Percentiles rank a stretch among this genome's conserved stretches.
These are phyloP conservation scores for Otocyon megalotis DNA, from an alignment of 2,113 vertebrate genomes.

Conservation along the genomic window DNA sequence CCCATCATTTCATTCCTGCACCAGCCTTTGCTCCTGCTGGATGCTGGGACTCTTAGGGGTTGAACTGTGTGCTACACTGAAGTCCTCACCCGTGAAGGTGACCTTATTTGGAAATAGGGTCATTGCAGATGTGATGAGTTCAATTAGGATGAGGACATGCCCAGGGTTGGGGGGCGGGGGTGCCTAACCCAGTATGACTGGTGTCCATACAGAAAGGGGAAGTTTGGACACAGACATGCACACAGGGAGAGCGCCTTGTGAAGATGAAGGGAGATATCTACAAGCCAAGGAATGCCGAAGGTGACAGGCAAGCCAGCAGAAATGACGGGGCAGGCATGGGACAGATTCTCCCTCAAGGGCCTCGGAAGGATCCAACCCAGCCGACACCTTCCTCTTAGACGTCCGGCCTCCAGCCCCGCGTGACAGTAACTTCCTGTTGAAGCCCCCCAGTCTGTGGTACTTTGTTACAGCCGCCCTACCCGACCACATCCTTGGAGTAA, in stretches of 20 bases:
- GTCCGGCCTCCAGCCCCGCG: not conserved
- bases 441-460: not conserved
- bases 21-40: not conserved
- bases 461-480: not conserved
- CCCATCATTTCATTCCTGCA: not conserved
- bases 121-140: not conserved
- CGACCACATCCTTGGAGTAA: not conserved
- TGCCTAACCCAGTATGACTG: not conserved
- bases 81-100: not conserved
- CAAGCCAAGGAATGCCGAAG: not conserved
- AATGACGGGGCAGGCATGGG: not conserved
- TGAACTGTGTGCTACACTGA: not conserved
- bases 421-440: not conserved
- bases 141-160: not conserved
- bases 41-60: not conserved
- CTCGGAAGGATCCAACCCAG: not conserved
- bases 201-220: not conserved
- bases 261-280: not conserved
- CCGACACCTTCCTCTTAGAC: not conserved
- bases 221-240: not conserved
- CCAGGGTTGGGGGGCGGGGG: not conserved
- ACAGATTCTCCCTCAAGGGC: not conserved
- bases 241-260: not conserved
- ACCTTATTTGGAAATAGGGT: not conserved
- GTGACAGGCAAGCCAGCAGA: not conserved